These are phyloP conservation scores for Spatula clypeata DNA, from an alignment of 2,797 vertebrate genomes.

Conservation along the genomic window DNA sequence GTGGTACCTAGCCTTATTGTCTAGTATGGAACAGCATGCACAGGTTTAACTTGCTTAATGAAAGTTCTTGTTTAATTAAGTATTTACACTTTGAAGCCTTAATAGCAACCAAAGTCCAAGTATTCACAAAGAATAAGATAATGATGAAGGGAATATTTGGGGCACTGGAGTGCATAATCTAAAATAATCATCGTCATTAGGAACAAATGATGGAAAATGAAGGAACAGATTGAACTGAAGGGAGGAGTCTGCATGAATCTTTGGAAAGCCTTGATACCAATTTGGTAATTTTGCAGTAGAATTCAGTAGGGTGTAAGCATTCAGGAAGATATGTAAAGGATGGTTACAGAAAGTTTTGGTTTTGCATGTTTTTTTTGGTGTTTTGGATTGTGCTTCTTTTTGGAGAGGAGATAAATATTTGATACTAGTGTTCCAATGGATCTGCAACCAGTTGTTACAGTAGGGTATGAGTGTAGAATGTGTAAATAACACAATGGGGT, in stretches of 20 bases:
- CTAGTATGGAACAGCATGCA: accelerated
- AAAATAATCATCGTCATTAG: background rate
- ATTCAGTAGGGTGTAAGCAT: background rate
- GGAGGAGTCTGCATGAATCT: background rate
- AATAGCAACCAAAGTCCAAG: background rate
- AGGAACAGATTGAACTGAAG: background rate
- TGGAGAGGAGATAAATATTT: background rate
- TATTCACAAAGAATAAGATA: background rate
- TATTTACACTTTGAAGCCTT: background rate
- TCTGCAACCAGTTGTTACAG: background rate
- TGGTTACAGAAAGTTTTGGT: background rate
- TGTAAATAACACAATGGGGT: background rate
- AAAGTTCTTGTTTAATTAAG: background rate
- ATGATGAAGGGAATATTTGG: background rate
- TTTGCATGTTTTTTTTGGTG: background rate
- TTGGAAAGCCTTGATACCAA: background rate
- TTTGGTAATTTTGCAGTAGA: background rate
- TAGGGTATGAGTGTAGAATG: background rate
- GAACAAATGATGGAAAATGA: background rate
- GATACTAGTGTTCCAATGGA: background rate
- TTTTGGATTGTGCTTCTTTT: background rate
- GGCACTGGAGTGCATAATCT: background rate
- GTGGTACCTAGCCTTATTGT: background rate
- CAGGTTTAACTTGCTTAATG: background rate
- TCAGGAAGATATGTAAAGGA: background rate